Evolutionary conservation across 2,888 invertebrate genomes (phyloP), one percentile per base, ranked within the genome.

Genomic region (Heliconius charithonia): DNA sequence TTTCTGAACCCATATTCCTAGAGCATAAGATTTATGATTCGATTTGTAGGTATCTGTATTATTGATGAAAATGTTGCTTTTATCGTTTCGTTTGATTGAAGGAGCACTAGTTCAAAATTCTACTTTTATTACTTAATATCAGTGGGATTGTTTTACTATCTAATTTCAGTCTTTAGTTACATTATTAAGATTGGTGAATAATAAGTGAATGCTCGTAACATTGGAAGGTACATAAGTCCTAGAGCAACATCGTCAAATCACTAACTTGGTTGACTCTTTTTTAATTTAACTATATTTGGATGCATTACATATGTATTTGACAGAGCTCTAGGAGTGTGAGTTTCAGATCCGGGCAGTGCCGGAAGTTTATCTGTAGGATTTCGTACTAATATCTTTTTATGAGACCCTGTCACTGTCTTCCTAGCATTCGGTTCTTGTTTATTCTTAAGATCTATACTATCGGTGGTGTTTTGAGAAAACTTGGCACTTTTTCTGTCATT

Each of bases 321-420:
- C 89, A 96, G 95, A 77, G 96, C 96, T 85, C 96, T 90, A 79
- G 97, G 97, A 82, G 93, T 94, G 85, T 94, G 95, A 81, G 88
- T 87, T 84, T 92, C 93, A 83, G 93, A 93, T 86, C 94, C 95
- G 69, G 96, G 96, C 84, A 96, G 94, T 82, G 97, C 97, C 83
- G 97, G 97, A 85, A 97, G 94, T 87, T 97, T 97, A 88, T 97
- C 97, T 83, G 97, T 97, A 79, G 97, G 97, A 95, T 97, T 97
- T 85, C 97, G 95, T 81, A 95, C 85, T 80, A 94, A 85, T 83
- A 92, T 88, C 88, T 93, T 94, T 86, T 93, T 95, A 83, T 91
- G 93, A 83, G 97, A 92, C 83, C 96, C 97, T 84, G 96, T 96
- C 82, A 96, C 96, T 83, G 96, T 96, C 90, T 96, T 97, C 88